Conservation (phyloP, 2,888 invertebrate genomes). For the Dolichomitus sp. region DNA sequence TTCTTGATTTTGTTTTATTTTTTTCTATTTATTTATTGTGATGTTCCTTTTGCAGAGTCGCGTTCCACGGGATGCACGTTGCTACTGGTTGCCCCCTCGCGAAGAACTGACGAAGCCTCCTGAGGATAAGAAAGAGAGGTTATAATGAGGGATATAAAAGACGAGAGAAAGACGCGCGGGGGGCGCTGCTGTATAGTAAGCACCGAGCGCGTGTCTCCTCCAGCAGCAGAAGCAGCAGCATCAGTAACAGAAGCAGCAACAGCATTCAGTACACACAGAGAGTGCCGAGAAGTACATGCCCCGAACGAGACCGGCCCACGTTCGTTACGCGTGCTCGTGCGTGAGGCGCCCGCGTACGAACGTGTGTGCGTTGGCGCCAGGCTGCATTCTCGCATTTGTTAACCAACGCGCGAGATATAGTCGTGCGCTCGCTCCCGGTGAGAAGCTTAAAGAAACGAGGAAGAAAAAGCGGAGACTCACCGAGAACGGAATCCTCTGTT, state of each 20-base stretch:
- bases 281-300: constrained; percentile 11
- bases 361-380: constrained; percentile 82
- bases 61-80: constrained; percentile 18
- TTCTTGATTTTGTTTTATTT: constrained; percentile 54
- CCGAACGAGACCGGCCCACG: constrained; percentile 62
- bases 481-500: constrained; percentile 60
- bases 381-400: constrained; percentile 85
- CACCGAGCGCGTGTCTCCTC: constrained; percentile 22
- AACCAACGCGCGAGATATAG: constrained; percentile 68
- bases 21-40: constrained; percentile 48
- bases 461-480: constrained; percentile 26
- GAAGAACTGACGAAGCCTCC: background rate
- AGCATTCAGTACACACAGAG: constrained; percentile 22
- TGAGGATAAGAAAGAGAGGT: constrained; percentile 23
- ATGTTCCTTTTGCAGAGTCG: constrained; percentile 54
- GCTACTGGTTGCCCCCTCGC: constrained; percentile 48
- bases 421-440: constrained; percentile 36
- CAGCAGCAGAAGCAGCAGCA: background rate
- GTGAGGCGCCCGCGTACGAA: constrained; percentile 72
- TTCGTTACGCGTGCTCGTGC: constrained; percentile 72
- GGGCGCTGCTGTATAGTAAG: constrained; percentile 11
- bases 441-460: constrained; percentile 38
- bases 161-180: constrained; percentile 31
- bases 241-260: constrained; percentile 30
- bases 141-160: constrained; percentile 44